Evolutionary conservation across 2,797 vertebrate species (phyloP).

Genomic region (Xenops minutus): DNA sequence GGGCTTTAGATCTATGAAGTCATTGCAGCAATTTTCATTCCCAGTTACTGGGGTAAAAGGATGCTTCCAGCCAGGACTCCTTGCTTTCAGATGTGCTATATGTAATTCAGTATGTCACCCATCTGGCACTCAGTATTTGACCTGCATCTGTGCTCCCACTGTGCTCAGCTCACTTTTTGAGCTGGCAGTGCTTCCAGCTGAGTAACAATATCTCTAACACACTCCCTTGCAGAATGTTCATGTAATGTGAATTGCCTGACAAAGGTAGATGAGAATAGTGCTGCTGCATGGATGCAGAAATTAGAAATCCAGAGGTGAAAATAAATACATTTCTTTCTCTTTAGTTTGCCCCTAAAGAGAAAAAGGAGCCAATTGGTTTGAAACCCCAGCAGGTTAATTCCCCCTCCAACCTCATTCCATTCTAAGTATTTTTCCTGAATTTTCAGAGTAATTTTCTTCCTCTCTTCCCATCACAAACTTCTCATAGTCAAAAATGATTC

Average conservation of each 20-base stretch:
- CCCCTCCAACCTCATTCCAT: not conserved
- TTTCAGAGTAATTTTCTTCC: not conserved
- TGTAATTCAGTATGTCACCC: not conserved
- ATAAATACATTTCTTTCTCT: not conserved
- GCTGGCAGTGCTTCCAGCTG: not conserved
- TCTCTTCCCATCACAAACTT: not conserved
- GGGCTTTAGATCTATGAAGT: not conserved
- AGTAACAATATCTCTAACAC: not conserved
- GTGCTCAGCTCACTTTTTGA: not conserved
- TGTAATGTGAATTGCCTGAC: not conserved
- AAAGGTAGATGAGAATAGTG: not conserved
- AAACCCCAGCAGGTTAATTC: not conserved
- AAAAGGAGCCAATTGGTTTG: not conserved
- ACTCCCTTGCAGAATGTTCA: not conserved
- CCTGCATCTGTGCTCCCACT: not conserved
- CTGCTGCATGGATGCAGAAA: not conserved
- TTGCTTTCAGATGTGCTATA: not conserved
- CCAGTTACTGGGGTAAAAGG: not conserved
- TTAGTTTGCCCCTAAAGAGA: not conserved
- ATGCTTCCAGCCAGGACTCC: not conserved
- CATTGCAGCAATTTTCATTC: not conserved
- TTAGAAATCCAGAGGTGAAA: slow-evolving; percentile 11
- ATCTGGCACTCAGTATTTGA: not conserved
- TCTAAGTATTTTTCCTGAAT: not conserved
- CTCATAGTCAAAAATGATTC: slow-evolving; percentile 15